Evolutionary conservation across 2,113 vertebrate genomes (phyloP), one percentile per base, ranked within the genome.

Genomic region (Campylomormyrus tamandua): DNA sequence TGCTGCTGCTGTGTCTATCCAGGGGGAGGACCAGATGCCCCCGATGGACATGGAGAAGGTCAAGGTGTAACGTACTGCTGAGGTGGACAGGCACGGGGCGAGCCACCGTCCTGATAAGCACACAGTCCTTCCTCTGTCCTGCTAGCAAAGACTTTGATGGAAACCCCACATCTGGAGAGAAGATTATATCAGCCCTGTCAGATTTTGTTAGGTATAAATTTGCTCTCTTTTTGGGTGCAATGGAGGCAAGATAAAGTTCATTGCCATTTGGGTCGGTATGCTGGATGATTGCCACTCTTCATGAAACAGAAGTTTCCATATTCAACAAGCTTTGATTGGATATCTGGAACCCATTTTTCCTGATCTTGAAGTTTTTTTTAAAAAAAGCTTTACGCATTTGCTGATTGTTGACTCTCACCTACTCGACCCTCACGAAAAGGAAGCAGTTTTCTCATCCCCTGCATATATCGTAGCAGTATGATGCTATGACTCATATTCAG

Each of bases 1-100:
- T 0, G 90, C 95, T 5, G 94, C 96, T 2, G 92, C 96, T 0
- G 93, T 97, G 90, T 93, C 95, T 0, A 93, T 96, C 45, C 97
- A 97, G 70, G 96, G 96, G 0, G 97, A 98, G 1, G 97, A 97
- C 91, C 96, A 97, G 0, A 96, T 98, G 0, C 42, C 96, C 0
- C 94, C 96, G 48, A 92, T 96, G 0, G 96, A 97, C 45, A 95
- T 97, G 13, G 97, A 98, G 94, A 99, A 99, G 83, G 97, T 97
- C 35, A 92, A 95, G 0, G 94, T 96, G 85, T 97, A 95, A 95
- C 42, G 19, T 42, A 19, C 19, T 45, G 83, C 19, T 48, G 1
- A 19, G 19, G 49, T 21, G 19, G 24, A 89, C 2, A 21, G 87
- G 45, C 17, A 62, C 45, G 35, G 74, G 42, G n/a, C 5, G 52